Base-by-base conservation (phyloP, 2,888 invertebrate genomes). In the Cerastoderma edule region DNA sequence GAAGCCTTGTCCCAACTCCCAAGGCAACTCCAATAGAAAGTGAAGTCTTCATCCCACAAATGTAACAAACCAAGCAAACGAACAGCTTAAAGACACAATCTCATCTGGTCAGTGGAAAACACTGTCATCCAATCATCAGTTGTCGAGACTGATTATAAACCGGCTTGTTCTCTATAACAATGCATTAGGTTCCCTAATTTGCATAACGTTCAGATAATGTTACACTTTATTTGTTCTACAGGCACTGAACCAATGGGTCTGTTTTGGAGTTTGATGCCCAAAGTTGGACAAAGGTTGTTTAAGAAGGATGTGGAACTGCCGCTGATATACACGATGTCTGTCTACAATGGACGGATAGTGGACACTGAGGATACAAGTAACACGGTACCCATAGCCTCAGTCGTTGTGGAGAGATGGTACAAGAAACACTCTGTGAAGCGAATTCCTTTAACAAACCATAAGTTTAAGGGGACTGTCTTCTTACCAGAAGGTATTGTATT, bases 211-310 rank as follows among this genome's bases (percentile, higher is more conserved):
- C 39, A 39, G 16, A 39, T 39, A 39, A 39, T 39, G 16, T 8
- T 16, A n/a, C 22, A n/a, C 6, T 50, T 53, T 22, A 44, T 63
- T 63, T 6, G 44, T 10, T 44, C 16, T 44, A 16, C 13, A 65
- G 65, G 65, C 6, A n/a, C 30, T 19, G 30, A 65, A 48, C 65
- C 65, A 27, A 65, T 65, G 65, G 65, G 65, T 30, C 30, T 65
- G 19, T 65, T 65, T n/a, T 65, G 65, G 65, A 65, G 65, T 44
- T 8, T 48, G 10, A 30, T 22, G 6, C 48, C 65, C 1, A 65
- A 65, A 48, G 30, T 32, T n/a, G 65, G 65, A n/a, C 48, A 46
- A 27, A 27, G 65, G 16, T 39, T 65, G 6, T 30, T 65, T n/a
- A 65, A 65, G 19, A 65, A 19, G 22, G 65, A 65, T 48, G 65